Evolutionary conservation across 2,888 invertebrate species (phyloP).

Genomic region (Seira ritae): DNA sequence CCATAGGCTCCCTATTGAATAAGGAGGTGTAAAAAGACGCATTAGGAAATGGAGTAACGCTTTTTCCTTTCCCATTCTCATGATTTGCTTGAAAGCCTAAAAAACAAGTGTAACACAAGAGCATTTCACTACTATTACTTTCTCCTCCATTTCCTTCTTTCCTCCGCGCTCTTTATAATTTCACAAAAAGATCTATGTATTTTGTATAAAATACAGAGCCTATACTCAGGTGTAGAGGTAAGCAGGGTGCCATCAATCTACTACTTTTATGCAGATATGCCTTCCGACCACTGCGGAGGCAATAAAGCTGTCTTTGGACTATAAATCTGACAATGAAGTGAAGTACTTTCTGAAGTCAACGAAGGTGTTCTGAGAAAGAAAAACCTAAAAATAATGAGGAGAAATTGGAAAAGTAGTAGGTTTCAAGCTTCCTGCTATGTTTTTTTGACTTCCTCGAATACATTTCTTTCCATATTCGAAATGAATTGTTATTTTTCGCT

Average conservation of each 20-base stretch:
- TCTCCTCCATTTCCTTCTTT: neutral
- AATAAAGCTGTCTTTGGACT: slow-evolving; percentile 36
- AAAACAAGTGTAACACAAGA: neutral
- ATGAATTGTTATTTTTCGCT: too few relatives aligned
- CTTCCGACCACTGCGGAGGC: slow-evolving; percentile 36
- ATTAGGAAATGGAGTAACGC: slow-evolving; percentile 11
- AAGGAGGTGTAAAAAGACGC: neutral
- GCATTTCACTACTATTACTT: neutral
- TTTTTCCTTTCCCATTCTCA: neutral
- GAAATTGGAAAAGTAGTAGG: neutral
- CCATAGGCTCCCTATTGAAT: neutral
- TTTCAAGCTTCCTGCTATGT: too few relatives aligned
- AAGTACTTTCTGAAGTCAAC: too few relatives aligned
- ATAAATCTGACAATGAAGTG: neutral
- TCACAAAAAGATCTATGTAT: neutral
- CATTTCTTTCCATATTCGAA: too few relatives aligned
- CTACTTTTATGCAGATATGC: slow-evolving; percentile 24
- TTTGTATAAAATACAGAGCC: slow-evolving; percentile 13
- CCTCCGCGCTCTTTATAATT: neutral
- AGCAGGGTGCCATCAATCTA: neutral
- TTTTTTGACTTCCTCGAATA: too few relatives aligned
- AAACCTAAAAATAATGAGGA: neutral
- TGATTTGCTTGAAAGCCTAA: neutral
- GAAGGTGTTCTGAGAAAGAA: neutral
- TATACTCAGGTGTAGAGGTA: neutral